Evolutionary conservation across 2,113 vertebrate genomes (phyloP).

Genomic region (Sisor rabdophorus): DNA sequence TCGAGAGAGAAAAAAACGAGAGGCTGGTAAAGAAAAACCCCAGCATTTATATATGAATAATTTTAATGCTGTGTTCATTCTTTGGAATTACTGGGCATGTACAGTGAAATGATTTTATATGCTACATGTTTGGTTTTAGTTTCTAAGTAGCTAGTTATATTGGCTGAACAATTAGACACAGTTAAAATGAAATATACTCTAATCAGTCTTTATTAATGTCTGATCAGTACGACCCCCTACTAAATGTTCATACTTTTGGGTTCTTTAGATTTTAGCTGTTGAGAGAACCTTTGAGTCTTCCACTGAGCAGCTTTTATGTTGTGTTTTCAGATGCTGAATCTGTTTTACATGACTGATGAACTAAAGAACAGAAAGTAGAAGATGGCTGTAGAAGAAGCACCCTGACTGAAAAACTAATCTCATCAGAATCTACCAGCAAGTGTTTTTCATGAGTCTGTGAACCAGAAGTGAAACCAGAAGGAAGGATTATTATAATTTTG

Average conservation of each 20-base stretch:
- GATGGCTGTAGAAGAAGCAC: slow-evolving; percentile 51
- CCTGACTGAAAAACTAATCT: slow-evolving; percentile 40
- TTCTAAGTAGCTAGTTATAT: neutral
- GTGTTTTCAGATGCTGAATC: slow-evolving; percentile 25
- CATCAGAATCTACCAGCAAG: slow-evolving; percentile 16
- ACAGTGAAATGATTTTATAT: neutral
- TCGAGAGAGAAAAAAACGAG: neutral
- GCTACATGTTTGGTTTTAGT: neutral
- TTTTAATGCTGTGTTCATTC: neutral
- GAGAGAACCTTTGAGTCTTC: slow-evolving; percentile 31
- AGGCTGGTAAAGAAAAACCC: neutral
- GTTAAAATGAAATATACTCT: too few species aligned
- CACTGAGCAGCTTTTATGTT: slow-evolving; percentile 27
- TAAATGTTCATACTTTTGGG: slow-evolving; percentile 49
- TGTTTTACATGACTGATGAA: neutral
- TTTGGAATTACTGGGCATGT: neutral
- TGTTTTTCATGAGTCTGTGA: slow-evolving; percentile 29
- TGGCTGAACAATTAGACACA: neutral
- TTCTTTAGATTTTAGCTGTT: slow-evolving; percentile 63
- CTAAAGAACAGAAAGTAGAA: slow-evolving; percentile 43
- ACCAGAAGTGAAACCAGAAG: slow-evolving; percentile 6
- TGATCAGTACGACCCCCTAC: slow-evolving; percentile 1
- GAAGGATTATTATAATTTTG: slow-evolving; percentile 39
- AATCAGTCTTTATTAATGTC: neutral
- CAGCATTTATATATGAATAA: neutral